Evolutionary conservation across 2,113 vertebrate species (phyloP).

Genomic region (Cynocephalus volans): DNA sequence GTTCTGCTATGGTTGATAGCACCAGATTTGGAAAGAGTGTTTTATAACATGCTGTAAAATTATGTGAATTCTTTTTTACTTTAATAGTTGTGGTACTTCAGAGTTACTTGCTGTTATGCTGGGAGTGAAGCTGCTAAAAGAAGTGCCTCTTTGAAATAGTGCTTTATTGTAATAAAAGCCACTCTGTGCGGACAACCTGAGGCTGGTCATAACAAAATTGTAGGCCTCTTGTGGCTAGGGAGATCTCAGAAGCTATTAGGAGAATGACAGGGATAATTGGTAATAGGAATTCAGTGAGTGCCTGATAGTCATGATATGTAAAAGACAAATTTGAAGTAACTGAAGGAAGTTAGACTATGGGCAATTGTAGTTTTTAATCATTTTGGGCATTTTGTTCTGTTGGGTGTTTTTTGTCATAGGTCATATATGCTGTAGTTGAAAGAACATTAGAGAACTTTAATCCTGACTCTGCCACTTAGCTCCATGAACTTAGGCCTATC

Average conservation of each 20-base stretch:
- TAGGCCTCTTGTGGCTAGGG: not conserved
- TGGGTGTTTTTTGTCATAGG: not conserved
- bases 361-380: not conserved
- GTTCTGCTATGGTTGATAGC: not conserved
- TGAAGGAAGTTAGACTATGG: not conserved
- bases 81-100: not conserved
- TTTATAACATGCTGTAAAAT: not conserved
- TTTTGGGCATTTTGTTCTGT: not conserved
- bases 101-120: not conserved
- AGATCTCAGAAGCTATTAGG: not conserved
- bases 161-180: not conserved
- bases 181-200: not conserved
- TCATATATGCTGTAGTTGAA: not conserved
- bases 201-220: not conserved
- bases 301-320: not conserved
- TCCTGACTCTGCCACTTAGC: not conserved
- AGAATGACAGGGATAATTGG: not conserved
- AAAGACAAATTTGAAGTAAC: slow-evolving; percentile 13
- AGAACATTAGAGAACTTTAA: not conserved
- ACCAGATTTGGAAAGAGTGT: not conserved
- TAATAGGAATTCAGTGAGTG: not conserved
- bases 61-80: not conserved
- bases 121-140: not conserved
- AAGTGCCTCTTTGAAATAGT: not conserved
- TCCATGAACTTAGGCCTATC: not conserved